These are phyloP conservation scores for Phymorhynchus buccinoides DNA, from an alignment of 1,140 invertebrate species.

Conservation along the genomic window DNA sequence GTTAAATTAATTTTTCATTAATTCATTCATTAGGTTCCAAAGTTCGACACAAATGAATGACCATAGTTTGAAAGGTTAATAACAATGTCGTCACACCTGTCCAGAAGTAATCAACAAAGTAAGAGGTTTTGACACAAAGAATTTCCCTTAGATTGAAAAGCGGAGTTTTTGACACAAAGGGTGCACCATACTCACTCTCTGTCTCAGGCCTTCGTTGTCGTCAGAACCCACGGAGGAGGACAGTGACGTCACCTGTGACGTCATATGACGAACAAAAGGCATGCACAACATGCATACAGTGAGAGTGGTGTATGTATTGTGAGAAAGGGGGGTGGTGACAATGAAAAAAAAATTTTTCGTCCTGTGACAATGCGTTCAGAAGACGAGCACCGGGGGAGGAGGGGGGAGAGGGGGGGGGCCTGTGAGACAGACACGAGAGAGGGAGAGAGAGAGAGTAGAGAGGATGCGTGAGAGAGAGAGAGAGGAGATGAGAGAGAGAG, in stretches of 20 bases:
- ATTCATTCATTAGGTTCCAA: too few relatives aligned
- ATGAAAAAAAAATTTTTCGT: neutral
- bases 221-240: too few relatives aligned
- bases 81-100: too few relatives aligned
- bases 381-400: constrained; percentile 19
- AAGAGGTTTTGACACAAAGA: too few relatives aligned
- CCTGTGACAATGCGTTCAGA: too few relatives aligned
- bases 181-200: neutral
- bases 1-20: too few relatives aligned
- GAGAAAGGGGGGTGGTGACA: neutral
- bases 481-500: constrained; percentile 9
- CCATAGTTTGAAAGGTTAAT: too few relatives aligned
- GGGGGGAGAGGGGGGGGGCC: neutral
- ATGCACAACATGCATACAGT: neutral
- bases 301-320: neutral
- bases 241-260: neutral
- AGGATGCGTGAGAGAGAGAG: neutral
- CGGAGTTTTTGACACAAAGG: too few relatives aligned
- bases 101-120: too few relatives aligned
- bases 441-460: too few relatives aligned
- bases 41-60: too few relatives aligned
- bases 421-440: constrained; percentile 1
- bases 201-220: neutral
- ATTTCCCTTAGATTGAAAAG: too few relatives aligned
- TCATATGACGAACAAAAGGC: neutral